Conservation (phyloP, 2,113 vertebrate genomes). For the Scatophagus argus region DNA sequence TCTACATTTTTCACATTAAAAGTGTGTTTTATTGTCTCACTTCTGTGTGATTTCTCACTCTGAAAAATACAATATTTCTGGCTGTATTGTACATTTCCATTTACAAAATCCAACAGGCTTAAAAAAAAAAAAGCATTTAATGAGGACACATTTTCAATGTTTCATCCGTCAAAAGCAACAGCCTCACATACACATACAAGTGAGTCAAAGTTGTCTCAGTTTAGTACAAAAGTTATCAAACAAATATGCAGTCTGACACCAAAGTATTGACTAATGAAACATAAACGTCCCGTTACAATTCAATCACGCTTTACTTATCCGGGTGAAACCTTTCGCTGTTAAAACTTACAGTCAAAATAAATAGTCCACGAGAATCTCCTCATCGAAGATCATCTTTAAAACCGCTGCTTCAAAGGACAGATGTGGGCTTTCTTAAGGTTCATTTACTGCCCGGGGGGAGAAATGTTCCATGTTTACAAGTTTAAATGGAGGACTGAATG, state of each 20-base stretch:
- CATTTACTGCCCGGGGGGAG: not conserved
- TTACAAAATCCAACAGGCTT: not conserved
- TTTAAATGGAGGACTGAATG: conserved; percentile 1
- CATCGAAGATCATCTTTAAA: conserved; percentile 14
- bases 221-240: conserved; percentile 52
- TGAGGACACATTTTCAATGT: conserved; percentile 22
- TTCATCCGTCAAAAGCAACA: conserved; percentile 18
- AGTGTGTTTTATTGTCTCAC: too few species aligned
- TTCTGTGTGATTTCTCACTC: too few species aligned
- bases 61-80: too few species aligned
- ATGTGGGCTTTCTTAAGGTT: not conserved
- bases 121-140: conserved; percentile 40
- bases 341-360: conserved; percentile 51
- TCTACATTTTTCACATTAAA: too few species aligned
- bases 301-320: not conserved
- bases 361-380: conserved; percentile 4
- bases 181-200: conserved; percentile 8
- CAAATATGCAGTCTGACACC: not conserved
- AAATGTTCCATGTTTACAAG: not conserved
- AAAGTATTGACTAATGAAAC: not conserved
- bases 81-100: too few species aligned
- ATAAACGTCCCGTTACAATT: not conserved
- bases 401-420: not conserved
- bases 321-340: not conserved
- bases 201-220: not conserved